Percentiles rank a stretch among this genome's conserved stretches.
phyloP scores from a whole-genome alignment of 2,797 vertebrate genomes.

The Silurus lanzhouensis region DNA sequence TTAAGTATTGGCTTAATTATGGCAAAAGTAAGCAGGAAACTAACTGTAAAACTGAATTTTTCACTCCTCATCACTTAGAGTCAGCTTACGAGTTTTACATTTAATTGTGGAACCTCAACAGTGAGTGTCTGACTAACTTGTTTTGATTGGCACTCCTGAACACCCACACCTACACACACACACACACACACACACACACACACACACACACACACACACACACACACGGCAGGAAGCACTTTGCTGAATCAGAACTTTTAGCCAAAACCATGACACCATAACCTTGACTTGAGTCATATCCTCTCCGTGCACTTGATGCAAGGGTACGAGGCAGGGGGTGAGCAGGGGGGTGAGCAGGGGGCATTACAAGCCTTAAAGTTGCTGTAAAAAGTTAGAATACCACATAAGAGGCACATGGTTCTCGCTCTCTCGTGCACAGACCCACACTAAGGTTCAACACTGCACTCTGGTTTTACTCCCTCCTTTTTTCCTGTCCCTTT shows the following conservation, averaged over 20 bases:
- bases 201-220: constrained; percentile 16
- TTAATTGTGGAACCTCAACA: neutral
- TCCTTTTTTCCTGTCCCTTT: constrained; percentile 30
- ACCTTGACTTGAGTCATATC: constrained; percentile 44
- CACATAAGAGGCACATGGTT: constrained; percentile 52
- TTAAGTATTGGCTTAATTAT: neutral
- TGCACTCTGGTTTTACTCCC: constrained; percentile 5
- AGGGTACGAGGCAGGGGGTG: constrained; percentile 34
- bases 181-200: constrained; percentile 23
- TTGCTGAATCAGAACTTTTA: constrained; percentile 71
- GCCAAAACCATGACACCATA: constrained; percentile 51
- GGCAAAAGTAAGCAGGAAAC: constrained; percentile 7
- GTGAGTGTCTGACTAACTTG: constrained; percentile 9
- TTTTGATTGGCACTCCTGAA: constrained; percentile 14
- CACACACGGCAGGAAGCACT: constrained; percentile 64
- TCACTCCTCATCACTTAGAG: constrained; percentile 23
- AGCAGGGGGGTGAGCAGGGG: neutral
- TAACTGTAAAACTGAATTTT: constrained; percentile 7
- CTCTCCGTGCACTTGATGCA: constrained; percentile 48
- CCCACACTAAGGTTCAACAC: neutral
- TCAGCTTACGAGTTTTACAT: constrained; percentile 11
- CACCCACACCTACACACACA: neutral
- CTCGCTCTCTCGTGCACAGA: constrained; percentile 33
- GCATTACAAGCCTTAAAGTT: constrained; percentile 49
- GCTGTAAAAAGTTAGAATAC: constrained; percentile 50